Evolutionary conservation across 2,797 vertebrate genomes (phyloP).

Genomic region (Rhynchotus rufescens): DNA sequence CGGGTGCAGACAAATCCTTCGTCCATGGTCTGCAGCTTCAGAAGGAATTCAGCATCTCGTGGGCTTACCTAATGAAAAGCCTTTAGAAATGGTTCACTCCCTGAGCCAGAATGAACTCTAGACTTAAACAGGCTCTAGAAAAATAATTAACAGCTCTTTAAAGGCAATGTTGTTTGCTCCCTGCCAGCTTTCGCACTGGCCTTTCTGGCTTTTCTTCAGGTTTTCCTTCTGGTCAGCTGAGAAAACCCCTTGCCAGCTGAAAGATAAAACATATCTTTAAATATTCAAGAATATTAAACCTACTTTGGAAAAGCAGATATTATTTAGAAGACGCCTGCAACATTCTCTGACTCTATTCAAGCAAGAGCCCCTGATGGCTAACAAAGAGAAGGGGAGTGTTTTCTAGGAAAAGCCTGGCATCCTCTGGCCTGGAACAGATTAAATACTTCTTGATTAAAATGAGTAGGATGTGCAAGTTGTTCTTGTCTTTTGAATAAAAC

Average conservation of each 20-base stretch:
- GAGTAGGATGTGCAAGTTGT: not conserved
- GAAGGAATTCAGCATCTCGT: not conserved
- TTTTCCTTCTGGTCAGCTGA: not conserved
- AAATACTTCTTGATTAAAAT: slow-evolving; percentile 5
- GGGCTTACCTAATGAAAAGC: slow-evolving; percentile 16
- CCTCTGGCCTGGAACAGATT: not conserved
- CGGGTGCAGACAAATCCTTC: slow-evolving; percentile 3
- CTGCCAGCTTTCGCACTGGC: not conserved
- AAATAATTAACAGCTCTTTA: not conserved
- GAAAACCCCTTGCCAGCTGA: not conserved
- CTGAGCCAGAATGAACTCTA: not conserved
- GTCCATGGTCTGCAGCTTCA: not conserved
- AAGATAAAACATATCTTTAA: slow-evolving; percentile 15
- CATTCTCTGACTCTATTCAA: not conserved
- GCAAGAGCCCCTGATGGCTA: not conserved
- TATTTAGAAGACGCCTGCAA: not conserved
- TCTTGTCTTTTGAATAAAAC: slow-evolving; percentile 3
- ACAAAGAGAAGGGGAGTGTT: not conserved
- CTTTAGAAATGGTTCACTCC: not conserved
- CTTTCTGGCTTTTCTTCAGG: not conserved
- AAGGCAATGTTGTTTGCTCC: not conserved
- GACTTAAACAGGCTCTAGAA: not conserved
- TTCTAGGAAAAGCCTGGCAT: not conserved
- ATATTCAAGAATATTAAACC: not conserved
- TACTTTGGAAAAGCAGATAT: not conserved